A percentile compares a stretch with the other conserved stretches of the same genome.
Evolutionary conservation across 2,797 vertebrate genomes (phyloP).

Genomic region (Picus viridis): DNA sequence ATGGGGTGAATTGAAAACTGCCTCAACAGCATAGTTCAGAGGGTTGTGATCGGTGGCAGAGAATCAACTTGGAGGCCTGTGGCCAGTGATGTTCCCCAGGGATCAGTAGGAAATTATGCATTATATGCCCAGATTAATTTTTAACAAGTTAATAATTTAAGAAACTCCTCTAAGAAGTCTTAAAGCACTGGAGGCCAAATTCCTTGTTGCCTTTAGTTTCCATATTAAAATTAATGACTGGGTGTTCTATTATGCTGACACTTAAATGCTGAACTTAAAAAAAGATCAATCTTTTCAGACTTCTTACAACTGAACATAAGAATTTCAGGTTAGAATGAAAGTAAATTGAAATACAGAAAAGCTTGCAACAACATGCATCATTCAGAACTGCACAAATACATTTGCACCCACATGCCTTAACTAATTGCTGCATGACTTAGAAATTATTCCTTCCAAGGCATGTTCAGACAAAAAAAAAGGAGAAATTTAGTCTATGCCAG

Average conservation of each 20-base stretch:
- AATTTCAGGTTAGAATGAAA: slow-evolving; percentile 25
- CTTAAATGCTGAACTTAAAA: background rate
- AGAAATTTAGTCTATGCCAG: slow-evolving; percentile 56
- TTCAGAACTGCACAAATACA: slow-evolving; percentile 25
- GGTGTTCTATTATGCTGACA: background rate
- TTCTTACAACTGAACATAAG: background rate
- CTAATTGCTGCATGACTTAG: slow-evolving; percentile 49
- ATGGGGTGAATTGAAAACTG: too few species aligned
- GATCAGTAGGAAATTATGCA: background rate
- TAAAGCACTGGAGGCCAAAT: background rate
- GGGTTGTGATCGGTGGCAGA: too few species aligned
- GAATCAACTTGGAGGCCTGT: too few species aligned
- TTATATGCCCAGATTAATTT: background rate
- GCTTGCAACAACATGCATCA: background rate
- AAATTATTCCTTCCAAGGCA: slow-evolving; percentile 61
- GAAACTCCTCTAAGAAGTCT: background rate
- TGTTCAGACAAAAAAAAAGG: slow-evolving; percentile 56
- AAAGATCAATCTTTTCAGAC: background rate
- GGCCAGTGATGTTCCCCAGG: too few species aligned
- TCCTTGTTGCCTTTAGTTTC: background rate
- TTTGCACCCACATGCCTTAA: slow-evolving; percentile 56
- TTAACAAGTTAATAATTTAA: slow-evolving; percentile 11
- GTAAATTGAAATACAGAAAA: background rate
- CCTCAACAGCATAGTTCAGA: too few species aligned
- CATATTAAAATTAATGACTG: background rate